phyloP scores from a whole-genome alignment of 2,113 vertebrate species.

The Ginglymostoma cirratum region DNA sequence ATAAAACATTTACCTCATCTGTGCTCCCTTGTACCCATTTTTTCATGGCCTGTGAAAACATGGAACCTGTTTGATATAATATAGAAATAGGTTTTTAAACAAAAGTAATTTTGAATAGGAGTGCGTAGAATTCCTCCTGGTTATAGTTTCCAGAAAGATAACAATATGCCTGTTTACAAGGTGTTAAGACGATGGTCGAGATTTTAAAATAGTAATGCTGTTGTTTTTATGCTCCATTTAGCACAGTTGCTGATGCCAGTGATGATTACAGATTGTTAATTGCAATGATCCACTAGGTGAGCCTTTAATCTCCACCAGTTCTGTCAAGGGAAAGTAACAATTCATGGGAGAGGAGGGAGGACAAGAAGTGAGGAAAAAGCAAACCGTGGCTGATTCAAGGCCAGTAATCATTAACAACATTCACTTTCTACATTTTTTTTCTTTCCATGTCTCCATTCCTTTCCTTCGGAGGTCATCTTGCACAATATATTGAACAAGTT shows the following conservation, averaged over 20 bases:
- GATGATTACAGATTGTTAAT: not conserved
- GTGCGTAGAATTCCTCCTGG: not conserved
- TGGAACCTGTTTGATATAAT: conserved; percentile 61
- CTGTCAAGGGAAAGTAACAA: not conserved
- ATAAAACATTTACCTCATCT: conserved; percentile 64
- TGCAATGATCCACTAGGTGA: not conserved
- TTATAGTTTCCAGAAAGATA: not conserved
- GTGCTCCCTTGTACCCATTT: conserved; percentile 85
- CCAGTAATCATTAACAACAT: not conserved
- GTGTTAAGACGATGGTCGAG: not conserved
- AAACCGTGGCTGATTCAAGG: not conserved
- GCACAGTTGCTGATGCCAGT: not conserved
- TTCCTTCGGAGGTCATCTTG: not conserved
- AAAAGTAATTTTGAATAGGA: not conserved
- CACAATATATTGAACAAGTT: not conserved
- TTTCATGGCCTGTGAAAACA: conserved; percentile 90
- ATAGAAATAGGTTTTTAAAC: not conserved
- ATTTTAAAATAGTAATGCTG: not conserved
- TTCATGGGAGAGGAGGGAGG: not conserved
- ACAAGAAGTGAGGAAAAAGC: not conserved
- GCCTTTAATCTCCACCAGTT: not conserved
- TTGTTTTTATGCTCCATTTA: not conserved
- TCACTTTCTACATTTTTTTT: not conserved
- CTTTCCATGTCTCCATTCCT: not conserved
- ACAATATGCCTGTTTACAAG: not conserved